Conservation (phyloP, 2,888 invertebrate species). For the Nephrocerus scutellatus region DNA sequence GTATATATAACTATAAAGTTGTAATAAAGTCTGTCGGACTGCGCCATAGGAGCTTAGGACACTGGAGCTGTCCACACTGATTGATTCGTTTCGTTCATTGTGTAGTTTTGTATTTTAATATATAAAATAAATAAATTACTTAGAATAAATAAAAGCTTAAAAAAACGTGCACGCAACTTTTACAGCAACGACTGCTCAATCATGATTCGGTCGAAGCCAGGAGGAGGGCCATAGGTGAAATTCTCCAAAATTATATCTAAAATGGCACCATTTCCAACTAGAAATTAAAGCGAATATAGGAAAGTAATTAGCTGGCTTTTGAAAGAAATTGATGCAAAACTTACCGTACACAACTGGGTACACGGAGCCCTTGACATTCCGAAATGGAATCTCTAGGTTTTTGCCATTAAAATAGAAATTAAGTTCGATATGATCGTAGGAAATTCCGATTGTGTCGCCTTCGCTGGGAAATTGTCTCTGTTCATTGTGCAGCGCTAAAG, state of each 20-base stretch:
- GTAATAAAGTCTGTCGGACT: too few species aligned
- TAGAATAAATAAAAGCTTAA: neutral
- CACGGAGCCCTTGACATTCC: conserved; percentile 82
- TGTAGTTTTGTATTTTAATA: conserved; percentile 1
- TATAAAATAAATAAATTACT: conserved; percentile 17
- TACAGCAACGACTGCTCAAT: conserved; percentile 93
- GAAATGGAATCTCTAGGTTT: conserved; percentile 73
- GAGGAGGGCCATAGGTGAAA: conserved; percentile 74
- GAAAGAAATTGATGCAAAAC: conserved; percentile 24
- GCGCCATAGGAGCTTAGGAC: too few species aligned
- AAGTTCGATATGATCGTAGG: conserved; percentile 93
- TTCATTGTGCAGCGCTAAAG: conserved; percentile 23
- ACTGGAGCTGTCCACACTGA: conserved; percentile 8
- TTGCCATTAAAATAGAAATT: conserved; percentile 92
- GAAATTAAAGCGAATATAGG: conserved; percentile 40
- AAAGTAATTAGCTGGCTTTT: conserved; percentile 4
- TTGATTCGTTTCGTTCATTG: neutral
- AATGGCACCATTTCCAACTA: conserved; percentile 97
- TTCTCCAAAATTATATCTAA: conserved; percentile 89
- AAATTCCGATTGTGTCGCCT: conserved; percentile 89
- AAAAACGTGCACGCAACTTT: conserved; percentile 36
- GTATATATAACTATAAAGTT: too few species aligned
- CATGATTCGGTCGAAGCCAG: conserved; percentile 92
- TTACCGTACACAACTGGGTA: conserved; percentile 90
- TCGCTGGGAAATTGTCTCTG: conserved; percentile 62